phyloP scores from a whole-genome alignment of 2,797 vertebrate species.

The Sebastolobus altivelis region DNA sequence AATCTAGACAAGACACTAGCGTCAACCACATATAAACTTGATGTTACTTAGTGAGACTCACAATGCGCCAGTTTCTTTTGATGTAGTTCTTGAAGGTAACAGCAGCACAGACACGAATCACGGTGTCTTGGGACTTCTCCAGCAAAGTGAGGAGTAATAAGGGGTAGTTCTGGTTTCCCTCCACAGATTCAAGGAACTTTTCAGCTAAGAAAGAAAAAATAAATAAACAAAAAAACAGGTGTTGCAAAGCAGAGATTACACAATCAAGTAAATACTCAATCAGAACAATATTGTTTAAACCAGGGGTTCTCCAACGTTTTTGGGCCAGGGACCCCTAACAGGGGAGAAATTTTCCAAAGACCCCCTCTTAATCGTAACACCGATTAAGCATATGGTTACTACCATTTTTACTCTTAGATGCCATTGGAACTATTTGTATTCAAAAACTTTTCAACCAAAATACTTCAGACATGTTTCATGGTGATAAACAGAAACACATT shows the following conservation, averaged over 20 bases:
- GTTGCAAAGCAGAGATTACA: background rate
- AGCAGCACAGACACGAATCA: conserved; percentile 97
- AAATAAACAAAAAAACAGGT: background rate
- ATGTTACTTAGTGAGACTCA: conserved; percentile 80
- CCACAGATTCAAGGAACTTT: conserved; percentile 97
- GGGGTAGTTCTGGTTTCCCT: conserved; percentile 96
- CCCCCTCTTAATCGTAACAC: too few relatives aligned
- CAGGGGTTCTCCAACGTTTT: too few relatives aligned
- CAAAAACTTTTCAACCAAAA: too few relatives aligned
- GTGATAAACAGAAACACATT: too few relatives aligned
- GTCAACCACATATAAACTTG: background rate
- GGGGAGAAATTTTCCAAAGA: too few relatives aligned
- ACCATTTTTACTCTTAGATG: too few relatives aligned
- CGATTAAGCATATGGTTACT: too few relatives aligned
- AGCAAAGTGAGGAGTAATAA: conserved; percentile 92
- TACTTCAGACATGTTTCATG: too few relatives aligned
- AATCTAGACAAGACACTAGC: background rate
- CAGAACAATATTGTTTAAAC: background rate
- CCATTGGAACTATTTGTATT: too few relatives aligned
- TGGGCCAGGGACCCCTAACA: too few relatives aligned
- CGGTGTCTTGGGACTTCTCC: conserved; percentile 96
- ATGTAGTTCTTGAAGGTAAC: conserved; percentile 99
- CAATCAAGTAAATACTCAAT: background rate
- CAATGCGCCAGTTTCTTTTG: conserved; percentile 99
- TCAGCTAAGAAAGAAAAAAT: conserved; percentile 86